Evolutionary conservation across 2,113 vertebrate genomes (phyloP).

Genomic region (Anguilla rostrata): DNA sequence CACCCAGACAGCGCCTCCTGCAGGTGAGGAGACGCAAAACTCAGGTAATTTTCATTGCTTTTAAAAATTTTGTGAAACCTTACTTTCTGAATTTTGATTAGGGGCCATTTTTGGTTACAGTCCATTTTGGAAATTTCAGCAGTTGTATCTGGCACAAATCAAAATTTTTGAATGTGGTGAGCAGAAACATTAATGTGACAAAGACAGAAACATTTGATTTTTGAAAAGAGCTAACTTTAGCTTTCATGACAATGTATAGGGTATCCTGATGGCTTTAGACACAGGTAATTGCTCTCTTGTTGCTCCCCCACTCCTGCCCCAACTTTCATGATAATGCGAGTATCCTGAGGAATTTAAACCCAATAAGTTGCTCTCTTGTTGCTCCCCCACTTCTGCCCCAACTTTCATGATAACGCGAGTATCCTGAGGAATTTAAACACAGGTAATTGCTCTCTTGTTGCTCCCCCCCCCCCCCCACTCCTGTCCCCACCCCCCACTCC

Average conservation of each 20-base stretch:
- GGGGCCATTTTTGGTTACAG: not conserved
- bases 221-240: no score
- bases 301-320: no score
- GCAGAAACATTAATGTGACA: not conserved
- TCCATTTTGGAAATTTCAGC: not conserved
- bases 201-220: not conserved
- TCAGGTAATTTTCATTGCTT: not conserved
- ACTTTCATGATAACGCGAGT: not conserved
- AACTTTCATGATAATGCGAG: not conserved
- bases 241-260: no score
- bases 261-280: no score
- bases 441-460: not conserved
- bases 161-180: not conserved
- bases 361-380: no score
- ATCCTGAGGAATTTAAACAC: not conserved
- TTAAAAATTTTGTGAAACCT: not conserved
- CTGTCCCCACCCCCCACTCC: not conserved
- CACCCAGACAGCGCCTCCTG: slow-evolving; percentile 41
- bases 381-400: no score
- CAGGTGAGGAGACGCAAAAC: slow-evolving; percentile 29
- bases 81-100: not conserved
- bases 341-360: not conserved
- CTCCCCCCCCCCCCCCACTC: slow-evolving; percentile 9
- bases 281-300: no score
- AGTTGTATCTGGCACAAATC: not conserved